Evolutionary conservation across 1,140 invertebrate genomes (phyloP), one percentile per base, ranked within the genome.

Genomic region (Megalonaias nervosa): DNA sequence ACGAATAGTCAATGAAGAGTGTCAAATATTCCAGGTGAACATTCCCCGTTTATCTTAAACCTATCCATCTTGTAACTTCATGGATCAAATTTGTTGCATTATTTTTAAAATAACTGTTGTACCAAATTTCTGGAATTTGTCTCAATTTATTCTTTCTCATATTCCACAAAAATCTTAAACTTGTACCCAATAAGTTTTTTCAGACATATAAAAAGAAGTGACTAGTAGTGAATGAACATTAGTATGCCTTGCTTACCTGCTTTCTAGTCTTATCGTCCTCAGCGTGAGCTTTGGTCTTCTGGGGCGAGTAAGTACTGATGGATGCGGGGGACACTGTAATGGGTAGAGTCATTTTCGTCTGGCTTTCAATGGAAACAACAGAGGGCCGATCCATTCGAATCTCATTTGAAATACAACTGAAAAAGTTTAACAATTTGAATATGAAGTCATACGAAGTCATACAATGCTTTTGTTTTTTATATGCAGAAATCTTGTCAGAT

Each of bases 191-290:
- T 58, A 56, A 67, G 5, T 17, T 5, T 16, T 5, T 62, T 31
- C 15, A 64, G 55, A 9, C 14, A 69, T 31, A 58, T 69, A 16
- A 21, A 13, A 26, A 0, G 21, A n/a, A n/a, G 12, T 59, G 16
- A 69, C n/a, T 19, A 58, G 19, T 59, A 59, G 15, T 19, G 5
- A 3, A 13, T 12, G 48, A n/a, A 11, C 0, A 76, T 16, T 15
- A 19, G 13, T 26, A 21, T 58, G 14, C 19, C 19, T 38, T 21
- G 31, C 26, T 6, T 75, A 80, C 78, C 65, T 80, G 78, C 75
- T 75, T 80, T 56, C 78, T 70, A 2, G 68, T 80, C 31, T 59
- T 71, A 48, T 80, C 73, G 55, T 80, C 78, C 26, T 75, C 78
- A 16, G 58, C 61, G 23, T 68, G 68, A 67, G 72, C 72, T 21